Evolutionary conservation across 2,888 invertebrate genomes (phyloP).

Genomic region (Volucella bombylans): DNA sequence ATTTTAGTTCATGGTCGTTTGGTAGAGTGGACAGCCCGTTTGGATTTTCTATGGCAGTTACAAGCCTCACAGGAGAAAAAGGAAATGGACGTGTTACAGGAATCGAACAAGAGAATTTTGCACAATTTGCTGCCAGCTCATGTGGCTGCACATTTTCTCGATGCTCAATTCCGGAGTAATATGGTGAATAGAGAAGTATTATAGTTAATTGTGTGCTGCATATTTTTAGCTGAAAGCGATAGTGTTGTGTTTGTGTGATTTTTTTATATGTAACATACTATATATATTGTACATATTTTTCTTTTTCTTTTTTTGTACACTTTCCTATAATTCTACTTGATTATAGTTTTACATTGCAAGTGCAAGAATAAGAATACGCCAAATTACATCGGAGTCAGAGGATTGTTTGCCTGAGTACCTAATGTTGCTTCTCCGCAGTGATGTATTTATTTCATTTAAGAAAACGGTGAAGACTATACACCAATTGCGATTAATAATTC

Average conservation of each 20-base stretch:
- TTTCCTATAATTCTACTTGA: too few relatives aligned
- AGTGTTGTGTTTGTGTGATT: conserved; percentile 42
- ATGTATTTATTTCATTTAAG: too few relatives aligned
- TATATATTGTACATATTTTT: conserved; percentile 20
- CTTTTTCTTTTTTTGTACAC: not conserved
- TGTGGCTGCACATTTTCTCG: conserved; percentile 95
- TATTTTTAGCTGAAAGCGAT: conserved; percentile 46
- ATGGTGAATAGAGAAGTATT: conserved; percentile 85
- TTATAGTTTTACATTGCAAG: conserved; percentile 10
- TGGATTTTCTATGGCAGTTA: conserved; percentile 91
- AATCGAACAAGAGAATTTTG: conserved; percentile 93
- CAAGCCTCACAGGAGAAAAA: conserved; percentile 95
- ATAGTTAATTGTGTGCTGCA: conserved; percentile 42
- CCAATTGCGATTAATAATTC: too few relatives aligned
- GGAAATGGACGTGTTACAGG: conserved; percentile 96
- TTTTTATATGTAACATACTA: conserved; percentile 5
- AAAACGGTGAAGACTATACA: too few relatives aligned
- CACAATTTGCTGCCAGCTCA: conserved; percentile 95
- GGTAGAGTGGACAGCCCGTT: conserved; percentile 94
- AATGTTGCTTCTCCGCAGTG: too few relatives aligned
- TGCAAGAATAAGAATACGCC: conserved; percentile 38
- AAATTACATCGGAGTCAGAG: not conserved
- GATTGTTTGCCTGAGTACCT: not conserved
- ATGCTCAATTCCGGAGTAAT: conserved; percentile 93
- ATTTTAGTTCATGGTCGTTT: conserved; percentile 91